These are phyloP conservation scores for Nomada goodeniana DNA, from an alignment of 2,888 invertebrate species.

Conservation along the genomic window DNA sequence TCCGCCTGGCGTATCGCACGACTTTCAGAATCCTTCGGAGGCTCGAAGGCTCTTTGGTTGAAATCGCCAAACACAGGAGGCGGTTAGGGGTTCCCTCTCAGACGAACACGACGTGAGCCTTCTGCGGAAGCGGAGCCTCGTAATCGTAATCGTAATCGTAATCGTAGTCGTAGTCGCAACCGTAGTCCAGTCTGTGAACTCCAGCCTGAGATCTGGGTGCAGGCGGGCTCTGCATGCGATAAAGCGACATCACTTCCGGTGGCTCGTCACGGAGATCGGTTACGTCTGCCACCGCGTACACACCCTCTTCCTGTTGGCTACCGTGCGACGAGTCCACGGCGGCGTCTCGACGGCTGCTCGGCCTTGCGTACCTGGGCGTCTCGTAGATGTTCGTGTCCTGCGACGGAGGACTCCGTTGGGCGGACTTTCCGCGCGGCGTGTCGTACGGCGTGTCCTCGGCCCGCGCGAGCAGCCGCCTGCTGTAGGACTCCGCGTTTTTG, in stretches of 20 bases:
- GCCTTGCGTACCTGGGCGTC: slow-evolving; percentile 75
- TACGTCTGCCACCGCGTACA: slow-evolving; percentile 82
- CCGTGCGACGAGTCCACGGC: slow-evolving; percentile 35
- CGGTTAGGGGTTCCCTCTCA: slow-evolving; percentile 57
- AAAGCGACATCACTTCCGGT: slow-evolving; percentile 79
- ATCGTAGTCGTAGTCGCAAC: slow-evolving; percentile 72
- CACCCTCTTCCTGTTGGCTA: slow-evolving; percentile 69
- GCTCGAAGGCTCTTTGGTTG: neutral
- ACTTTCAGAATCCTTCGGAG: slow-evolving; percentile 1
- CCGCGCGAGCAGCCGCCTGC: slow-evolving; percentile 77
- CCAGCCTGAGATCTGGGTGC: slow-evolving; percentile 59
- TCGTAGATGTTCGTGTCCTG: slow-evolving; percentile 80
- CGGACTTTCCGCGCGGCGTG: slow-evolving; percentile 68
- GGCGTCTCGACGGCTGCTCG: slow-evolving; percentile 42
- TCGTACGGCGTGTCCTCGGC: slow-evolving; percentile 81
- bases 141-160: slow-evolving; percentile 79
- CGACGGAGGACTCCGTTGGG: slow-evolving; percentile 59
- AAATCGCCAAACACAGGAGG: neutral
- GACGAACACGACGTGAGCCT: slow-evolving; percentile 83
- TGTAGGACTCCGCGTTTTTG: slow-evolving; percentile 80
- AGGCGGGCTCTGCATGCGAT: slow-evolving; percentile 75
- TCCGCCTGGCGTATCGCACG: neutral
- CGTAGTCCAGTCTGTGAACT: slow-evolving; percentile 72
- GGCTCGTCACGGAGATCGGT: slow-evolving; percentile 79
- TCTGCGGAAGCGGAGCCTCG: slow-evolving; percentile 76